Base-by-base conservation (phyloP, 2,797 vertebrate species). In the Acrocephalus scirpaceus region DNA sequence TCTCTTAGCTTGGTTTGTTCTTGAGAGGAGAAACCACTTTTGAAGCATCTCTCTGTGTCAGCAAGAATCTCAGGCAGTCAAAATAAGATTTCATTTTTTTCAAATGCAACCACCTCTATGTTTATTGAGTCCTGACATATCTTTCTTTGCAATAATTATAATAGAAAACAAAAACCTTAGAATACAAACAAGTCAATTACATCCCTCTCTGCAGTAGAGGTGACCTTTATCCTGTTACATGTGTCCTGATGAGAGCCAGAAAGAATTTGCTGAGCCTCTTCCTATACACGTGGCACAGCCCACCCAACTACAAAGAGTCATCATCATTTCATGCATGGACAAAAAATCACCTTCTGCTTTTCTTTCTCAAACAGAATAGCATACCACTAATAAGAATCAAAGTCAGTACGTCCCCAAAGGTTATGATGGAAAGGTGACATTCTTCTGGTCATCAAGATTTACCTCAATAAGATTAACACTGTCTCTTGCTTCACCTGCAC, bases 251-350 rank as follows among this genome's bases (percentile, higher is more conserved):
- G 17, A 32, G 16, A 89, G 20, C 32, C 32, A 71, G 38, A 82
- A 27, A 62, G 29, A 80, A n/a, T 14, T 50, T 51, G 40, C 29
- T 77, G 36, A 88, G 57, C 48, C 47, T 70, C 45, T 76, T 61
- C 2, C 1, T 42, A 50, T 16, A 44, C 13, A 26, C 0, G 0
- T 61, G 65, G 48, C 26, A 26, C 0, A 3, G 36, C 11, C 60
- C 27, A 71, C 12, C 16, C 30, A n/a, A 23, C 42, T 29, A 50
- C 48, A 54, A 71, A 26, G 13, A 62, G 34, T 19, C 53, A 66
- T 16, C 64, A 44, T 15, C 44, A n/a, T 26, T 74, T 58, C 17
- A 7, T 29, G 32, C 23, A 32, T 25, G 44, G 32, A 58, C 44
- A 45, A 32, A 92, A 88, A 78, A 34, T 30, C 72, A 67, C 29